Evolutionary conservation across 2,888 invertebrate genomes (phyloP).

Genomic region (Cephonodes hylas): DNA sequence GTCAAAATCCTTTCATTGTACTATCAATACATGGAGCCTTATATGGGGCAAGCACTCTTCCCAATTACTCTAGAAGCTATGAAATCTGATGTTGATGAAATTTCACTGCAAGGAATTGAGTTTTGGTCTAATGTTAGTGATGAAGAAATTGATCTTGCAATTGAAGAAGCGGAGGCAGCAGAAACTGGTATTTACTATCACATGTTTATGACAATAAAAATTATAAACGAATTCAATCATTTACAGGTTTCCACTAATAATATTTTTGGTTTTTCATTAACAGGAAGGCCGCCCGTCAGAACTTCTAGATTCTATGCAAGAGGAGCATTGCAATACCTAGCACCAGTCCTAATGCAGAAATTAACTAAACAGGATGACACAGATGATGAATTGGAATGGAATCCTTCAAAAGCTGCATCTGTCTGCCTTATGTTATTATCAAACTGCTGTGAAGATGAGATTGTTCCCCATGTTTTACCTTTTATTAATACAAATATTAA

Average conservation of each 20-base stretch:
- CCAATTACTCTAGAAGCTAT: conserved; percentile 99
- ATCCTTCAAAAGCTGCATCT: conserved; percentile 99
- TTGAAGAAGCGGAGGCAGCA: conserved; percentile 96
- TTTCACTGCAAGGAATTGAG: conserved; percentile 98
- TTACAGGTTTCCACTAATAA: background rate
- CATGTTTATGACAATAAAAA: background rate
- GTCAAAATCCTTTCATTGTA: conserved; percentile 98
- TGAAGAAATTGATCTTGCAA: conserved; percentile 97
- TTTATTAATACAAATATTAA: conserved; percentile 98
- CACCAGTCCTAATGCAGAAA: conserved; percentile 96
- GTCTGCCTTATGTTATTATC: conserved; percentile 99
- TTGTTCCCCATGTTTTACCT: conserved; percentile 96
- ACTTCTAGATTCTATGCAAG: conserved; percentile 98
- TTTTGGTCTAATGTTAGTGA: conserved; percentile 99
- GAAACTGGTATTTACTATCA: conserved; percentile 83
- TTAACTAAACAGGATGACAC: conserved; percentile 98
- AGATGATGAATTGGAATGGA: conserved; percentile 99
- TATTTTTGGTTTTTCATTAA: conserved; percentile 13
- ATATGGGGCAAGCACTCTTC: conserved; percentile 98
- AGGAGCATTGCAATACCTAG: conserved; percentile 96
- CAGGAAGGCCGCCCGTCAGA: conserved; percentile 94
- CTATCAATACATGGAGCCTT: conserved; percentile 99
- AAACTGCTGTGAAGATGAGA: conserved; percentile 97
- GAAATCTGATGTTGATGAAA: conserved; percentile 97
- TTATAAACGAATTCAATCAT: conserved; percentile 1